These are phyloP conservation scores for Drosophila rufa DNA, from an alignment of 1,140 invertebrate species.

Conservation along the genomic window DNA sequence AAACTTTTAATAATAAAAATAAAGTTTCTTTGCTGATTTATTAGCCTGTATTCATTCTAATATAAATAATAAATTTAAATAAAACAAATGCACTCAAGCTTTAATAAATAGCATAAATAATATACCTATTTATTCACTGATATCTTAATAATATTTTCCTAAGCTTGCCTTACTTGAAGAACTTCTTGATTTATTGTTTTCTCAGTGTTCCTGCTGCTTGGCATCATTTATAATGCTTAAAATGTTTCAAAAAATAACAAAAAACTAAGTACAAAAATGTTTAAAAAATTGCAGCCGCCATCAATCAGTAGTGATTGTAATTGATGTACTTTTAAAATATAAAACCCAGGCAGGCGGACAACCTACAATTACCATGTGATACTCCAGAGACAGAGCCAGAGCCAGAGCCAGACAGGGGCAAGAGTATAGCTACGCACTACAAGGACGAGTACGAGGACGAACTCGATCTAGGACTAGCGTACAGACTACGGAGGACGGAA, in stretches of 20 bases:
- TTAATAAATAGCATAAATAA: no score
- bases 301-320: slow-evolving; percentile 35
- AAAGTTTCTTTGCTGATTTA: not conserved
- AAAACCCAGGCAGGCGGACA: slow-evolving; percentile 10
- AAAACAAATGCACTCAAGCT: no score
- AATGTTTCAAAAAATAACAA: not conserved
- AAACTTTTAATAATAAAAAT: not conserved
- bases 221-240: slow-evolving; percentile 42
- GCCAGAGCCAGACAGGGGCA: not conserved
- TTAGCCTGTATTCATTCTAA: no score
- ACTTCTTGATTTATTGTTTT: slow-evolving; percentile 6
- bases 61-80: no score
- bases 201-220: not conserved
- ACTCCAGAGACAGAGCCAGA: not conserved
- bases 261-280: not conserved
- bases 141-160: not conserved
- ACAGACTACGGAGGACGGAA: slow-evolving; percentile 12
- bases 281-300: slow-evolving; percentile 1
- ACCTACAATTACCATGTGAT: not conserved
- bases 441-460: slow-evolving; percentile 11
- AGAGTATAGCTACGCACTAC: slow-evolving; percentile 24
- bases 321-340: slow-evolving; percentile 8
- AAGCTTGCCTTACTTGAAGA: not conserved
- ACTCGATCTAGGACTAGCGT: slow-evolving; percentile 44
- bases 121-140: not conserved